Evolutionary conservation across 2,797 vertebrate species (phyloP), one percentile per base, ranked within the genome.

Genomic region (Ptychobarbus kaznakovi): DNA sequence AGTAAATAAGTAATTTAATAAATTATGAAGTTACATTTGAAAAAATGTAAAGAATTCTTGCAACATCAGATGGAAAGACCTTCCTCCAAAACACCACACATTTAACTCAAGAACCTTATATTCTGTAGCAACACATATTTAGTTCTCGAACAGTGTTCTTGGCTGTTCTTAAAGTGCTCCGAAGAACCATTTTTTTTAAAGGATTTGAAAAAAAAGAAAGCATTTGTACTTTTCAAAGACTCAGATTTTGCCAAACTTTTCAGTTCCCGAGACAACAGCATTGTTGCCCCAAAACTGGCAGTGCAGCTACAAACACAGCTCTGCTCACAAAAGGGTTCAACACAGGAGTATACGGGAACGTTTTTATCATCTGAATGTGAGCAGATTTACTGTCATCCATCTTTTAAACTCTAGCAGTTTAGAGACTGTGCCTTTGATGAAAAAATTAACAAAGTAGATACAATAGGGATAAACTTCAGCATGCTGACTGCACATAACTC

Each of bases 401-500:
- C n/a, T 84, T 68, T 83, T 83, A 66, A 83, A 53, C 32, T 28
- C 20, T 51, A 2, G 11, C 53, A 63, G 53, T 74, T 65, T 82
- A 44, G 10, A 76, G 82, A 11, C 44, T 77, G 82, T 25, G 46
- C 6, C 44, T 63, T 68, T 76, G 53, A 68, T 66, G 32, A 46
- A 76, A 22, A 83, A 20, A 75, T 40, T 40, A 61, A 78, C 51
- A 35, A 72, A 49, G 56, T 38, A n/a, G 25, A 65, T 38, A 65
- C 51, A 61, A 82, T n/a, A 63, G 9, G 79, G 40, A 73, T 82
- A 46, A 32, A 61, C 56, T 51, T 75, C 28, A 18, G 32, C 44
- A 65, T 49, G 13, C 44, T 66, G 72, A 83, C 70, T 65, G 42
- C 70, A 65, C 70, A 49, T 81, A 81, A 72, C 51, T 73, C 80